These are phyloP conservation scores for Rhinogobius similis DNA, from an alignment of 2,113 vertebrate species.

Conservation along the genomic window DNA sequence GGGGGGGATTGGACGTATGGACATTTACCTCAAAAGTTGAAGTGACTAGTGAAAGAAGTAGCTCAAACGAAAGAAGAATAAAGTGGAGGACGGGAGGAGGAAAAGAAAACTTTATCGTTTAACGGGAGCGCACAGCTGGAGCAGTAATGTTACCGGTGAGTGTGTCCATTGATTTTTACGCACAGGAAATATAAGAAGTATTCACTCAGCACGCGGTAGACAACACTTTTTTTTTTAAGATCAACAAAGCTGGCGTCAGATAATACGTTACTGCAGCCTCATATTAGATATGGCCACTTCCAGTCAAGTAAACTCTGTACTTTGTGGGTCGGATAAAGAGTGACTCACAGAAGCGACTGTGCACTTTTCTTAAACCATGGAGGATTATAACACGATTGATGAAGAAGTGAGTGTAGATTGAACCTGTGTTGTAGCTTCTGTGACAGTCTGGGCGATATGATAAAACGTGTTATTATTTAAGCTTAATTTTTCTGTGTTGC, in stretches of 20 bases:
- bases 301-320: background rate
- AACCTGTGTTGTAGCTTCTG: no score
- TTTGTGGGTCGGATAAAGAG: background rate
- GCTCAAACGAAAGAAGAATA: background rate
- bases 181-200: background rate
- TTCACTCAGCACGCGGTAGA: background rate
- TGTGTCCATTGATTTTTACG: slow-evolving; percentile 44
- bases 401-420: no score
- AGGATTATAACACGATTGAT: background rate
- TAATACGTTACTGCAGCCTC: background rate
- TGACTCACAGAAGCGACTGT: background rate
- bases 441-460: no score
- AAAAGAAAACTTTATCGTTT: slow-evolving; percentile 4
- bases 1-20: slow-evolving; percentile 6
- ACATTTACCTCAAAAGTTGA: background rate
- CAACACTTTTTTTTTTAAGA: background rate
- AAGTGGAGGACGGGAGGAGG: background rate
- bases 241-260: background rate
- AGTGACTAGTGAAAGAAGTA: background rate
- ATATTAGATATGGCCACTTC: background rate
- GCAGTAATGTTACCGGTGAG: slow-evolving; percentile 78
- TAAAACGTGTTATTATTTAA: background rate
- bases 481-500: background rate
- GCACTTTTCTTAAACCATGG: background rate
- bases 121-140: slow-evolving; percentile 21